These are phyloP conservation scores for Platynereis dumerilii DNA, from an alignment of 2,888 invertebrate species.

Conservation along the genomic window DNA sequence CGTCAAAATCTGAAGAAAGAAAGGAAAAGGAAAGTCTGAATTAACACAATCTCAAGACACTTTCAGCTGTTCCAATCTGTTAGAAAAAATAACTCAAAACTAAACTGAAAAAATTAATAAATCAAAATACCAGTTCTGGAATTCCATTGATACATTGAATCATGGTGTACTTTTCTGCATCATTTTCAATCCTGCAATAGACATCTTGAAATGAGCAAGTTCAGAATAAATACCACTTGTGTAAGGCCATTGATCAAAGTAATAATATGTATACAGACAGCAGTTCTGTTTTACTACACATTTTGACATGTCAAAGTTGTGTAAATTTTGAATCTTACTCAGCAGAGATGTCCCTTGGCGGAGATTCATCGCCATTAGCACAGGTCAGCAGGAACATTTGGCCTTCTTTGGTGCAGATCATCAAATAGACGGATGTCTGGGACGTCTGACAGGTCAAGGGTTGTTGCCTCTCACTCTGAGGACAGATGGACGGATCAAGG, in stretches of 20 bases:
- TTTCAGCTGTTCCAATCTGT: too few relatives aligned
- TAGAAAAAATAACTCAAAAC: not conserved
- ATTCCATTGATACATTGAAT: not conserved
- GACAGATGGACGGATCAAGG: not conserved
- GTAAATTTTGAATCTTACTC: not conserved
- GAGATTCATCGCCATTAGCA: not conserved
- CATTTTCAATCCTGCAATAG: not conserved
- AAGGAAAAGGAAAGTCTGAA: not conserved
- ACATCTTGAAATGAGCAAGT: too few relatives aligned
- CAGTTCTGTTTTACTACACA: too few relatives aligned
- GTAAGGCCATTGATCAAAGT: too few relatives aligned
- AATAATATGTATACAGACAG: too few relatives aligned
- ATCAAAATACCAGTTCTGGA: slow-evolving; percentile 1
- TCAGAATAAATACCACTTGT: too few relatives aligned
- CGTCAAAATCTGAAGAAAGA: not conserved
- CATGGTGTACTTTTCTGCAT: slow-evolving; percentile 2
- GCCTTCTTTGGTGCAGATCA: not conserved
- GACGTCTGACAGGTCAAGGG: not conserved
- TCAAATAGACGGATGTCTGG: slow-evolving; percentile 1
- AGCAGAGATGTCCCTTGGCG: not conserved
- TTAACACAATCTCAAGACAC: too few relatives aligned
- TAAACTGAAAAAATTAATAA: too few relatives aligned
- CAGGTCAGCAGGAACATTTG: not conserved
- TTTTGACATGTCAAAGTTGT: too few relatives aligned
- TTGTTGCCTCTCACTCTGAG: not conserved